phyloP scores from a whole-genome alignment of 2,797 vertebrate genomes.

The Helicolenus hilgendorfi region DNA sequence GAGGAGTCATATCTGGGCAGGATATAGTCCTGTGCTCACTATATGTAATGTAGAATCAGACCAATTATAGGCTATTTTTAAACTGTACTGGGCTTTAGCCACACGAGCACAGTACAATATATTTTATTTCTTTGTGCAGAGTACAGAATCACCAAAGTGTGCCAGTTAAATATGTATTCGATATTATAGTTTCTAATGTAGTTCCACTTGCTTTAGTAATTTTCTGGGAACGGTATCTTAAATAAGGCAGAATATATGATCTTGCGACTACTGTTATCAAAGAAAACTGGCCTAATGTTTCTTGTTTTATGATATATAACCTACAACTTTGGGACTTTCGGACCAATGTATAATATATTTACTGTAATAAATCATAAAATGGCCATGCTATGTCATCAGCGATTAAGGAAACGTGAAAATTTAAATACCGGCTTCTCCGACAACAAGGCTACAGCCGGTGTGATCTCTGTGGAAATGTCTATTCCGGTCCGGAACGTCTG shows the following conservation, averaged over 20 bases:
- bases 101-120: background rate
- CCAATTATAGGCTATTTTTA: background rate
- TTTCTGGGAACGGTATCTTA: background rate
- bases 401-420: too few species aligned
- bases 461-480: accelerated
- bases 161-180: too few species aligned
- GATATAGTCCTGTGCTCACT: background rate
- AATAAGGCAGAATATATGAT: background rate
- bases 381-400: too few species aligned
- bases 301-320: background rate
- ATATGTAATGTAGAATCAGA: background rate
- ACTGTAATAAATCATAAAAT: too few species aligned
- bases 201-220: background rate
- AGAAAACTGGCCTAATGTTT: background rate
- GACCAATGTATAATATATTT: too few species aligned
- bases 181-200: background rate
- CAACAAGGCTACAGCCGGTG: too few species aligned
- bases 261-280: too few species aligned
- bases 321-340: background rate
- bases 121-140: background rate
- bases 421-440: too few species aligned
- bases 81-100: background rate
- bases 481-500: too few species aligned
- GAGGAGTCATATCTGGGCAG: slow-evolving; percentile 6
- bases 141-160: background rate